Evolutionary conservation across 2,888 invertebrate genomes (phyloP), one percentile per base, ranked within the genome.

Genomic region (Microctonus brassicae): DNA sequence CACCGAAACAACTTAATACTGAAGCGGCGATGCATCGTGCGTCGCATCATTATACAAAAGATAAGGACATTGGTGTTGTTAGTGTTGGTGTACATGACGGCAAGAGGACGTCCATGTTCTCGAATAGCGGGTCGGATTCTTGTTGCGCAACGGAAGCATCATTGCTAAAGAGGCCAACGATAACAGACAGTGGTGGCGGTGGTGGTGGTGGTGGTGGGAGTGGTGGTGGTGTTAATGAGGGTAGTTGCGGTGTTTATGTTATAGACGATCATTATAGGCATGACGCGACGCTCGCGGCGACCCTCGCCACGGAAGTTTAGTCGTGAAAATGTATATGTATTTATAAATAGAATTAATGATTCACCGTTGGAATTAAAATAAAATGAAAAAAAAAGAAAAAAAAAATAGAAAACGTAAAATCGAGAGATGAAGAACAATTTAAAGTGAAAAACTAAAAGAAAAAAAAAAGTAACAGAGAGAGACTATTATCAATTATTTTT

Each of bases 1-100:
- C 92, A 84, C 93, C 94, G 82, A 95, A 95, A 88, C 95, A 95
- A 87, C 91, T 95, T 75, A 95, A 95, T 89, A 95, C 94, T 36
- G 95, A 95, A 86, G 90, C 92, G 70, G 91, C 91, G 70, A 89
- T 91, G 55, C 91, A 91, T 82, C 89, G 91, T 70, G 90, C 91
- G 76, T 91, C 91, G 33, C 89, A 90, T 81, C 87, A 89, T 78
- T 88, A 89, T 82, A 87, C 82, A 81, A 90, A 90, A 82, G 90
- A 90, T 79, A 89, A 90, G 82, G 90, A 90, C 76, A 87, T 80
- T 69, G 80, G 83, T 68, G 81, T 82, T 73, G 78, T 82, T 77
- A 83, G 81, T 76, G 86, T 87, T 85, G 83, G 84, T 87, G 88
- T 89, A 86, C 87, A 89, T 85, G 86, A 87, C 75, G 86, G 88